Conservation (phyloP, 2,113 vertebrate species). For the Alligator mississippiensis region DNA sequence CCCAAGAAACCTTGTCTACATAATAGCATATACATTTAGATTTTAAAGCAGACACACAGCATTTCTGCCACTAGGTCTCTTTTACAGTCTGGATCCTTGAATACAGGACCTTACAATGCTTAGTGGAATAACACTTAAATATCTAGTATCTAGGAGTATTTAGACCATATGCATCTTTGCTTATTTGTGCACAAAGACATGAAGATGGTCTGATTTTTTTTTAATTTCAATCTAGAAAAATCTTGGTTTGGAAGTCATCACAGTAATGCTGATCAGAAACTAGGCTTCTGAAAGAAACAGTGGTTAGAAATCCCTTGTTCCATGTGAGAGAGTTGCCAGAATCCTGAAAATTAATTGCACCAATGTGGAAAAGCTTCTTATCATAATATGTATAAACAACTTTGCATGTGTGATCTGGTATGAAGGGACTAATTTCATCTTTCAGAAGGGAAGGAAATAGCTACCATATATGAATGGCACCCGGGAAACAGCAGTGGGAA, state of each 20-base stretch:
- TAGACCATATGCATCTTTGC: not conserved
- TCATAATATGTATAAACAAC: not conserved
- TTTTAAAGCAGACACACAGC: too few species aligned
- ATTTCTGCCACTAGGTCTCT: too few species aligned
- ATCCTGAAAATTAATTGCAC: not conserved
- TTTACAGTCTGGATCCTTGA: too few species aligned
- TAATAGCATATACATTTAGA: too few species aligned
- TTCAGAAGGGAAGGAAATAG: not conserved
- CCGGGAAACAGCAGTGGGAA: too few species aligned
- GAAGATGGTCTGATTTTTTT: not conserved
- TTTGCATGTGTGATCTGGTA: not conserved
- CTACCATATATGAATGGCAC: not conserved
- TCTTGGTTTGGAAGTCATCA: not conserved
- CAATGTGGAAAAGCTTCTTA: constrained; percentile 6
- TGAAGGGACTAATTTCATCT: constrained; percentile 5
- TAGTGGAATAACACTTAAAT: not conserved
- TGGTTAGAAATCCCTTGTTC: not conserved
- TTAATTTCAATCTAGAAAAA: not conserved
- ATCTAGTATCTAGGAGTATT: not conserved
- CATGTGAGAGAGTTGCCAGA: not conserved
- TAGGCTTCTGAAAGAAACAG: not conserved
- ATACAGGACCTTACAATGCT: not conserved
- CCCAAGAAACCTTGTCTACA: too few species aligned
- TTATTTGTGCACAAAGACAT: not conserved
- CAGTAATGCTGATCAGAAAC: not conserved